Percentiles rank a stretch among this genome's conserved stretches.
Evolutionary conservation across 2,113 vertebrate genomes (phyloP).

Genomic region (Ptyas mucosa): DNA sequence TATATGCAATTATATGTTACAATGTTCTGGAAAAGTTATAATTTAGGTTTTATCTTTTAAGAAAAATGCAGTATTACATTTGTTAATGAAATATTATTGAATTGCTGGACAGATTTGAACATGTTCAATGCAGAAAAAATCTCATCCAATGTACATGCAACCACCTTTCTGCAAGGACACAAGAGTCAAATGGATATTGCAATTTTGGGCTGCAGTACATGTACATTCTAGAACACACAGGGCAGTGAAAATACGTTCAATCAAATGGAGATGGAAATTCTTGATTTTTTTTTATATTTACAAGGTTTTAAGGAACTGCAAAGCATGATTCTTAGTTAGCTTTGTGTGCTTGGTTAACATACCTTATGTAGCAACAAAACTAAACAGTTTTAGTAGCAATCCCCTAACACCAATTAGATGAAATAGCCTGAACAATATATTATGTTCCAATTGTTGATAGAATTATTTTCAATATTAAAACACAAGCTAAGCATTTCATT

Average conservation of each 20-base stretch:
- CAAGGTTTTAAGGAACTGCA: conserved; percentile 3
- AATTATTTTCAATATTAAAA: conserved; percentile 1
- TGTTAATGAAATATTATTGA: conserved; percentile 8
- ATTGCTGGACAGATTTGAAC: conserved; percentile 7
- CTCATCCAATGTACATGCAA: not conserved
- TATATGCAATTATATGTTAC: not conserved
- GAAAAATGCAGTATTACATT: not conserved
- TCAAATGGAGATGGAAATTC: not conserved
- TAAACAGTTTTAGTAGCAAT: not conserved
- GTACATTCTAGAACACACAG: not conserved
- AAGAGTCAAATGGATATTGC: conserved; percentile 25
- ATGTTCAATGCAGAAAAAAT: not conserved
- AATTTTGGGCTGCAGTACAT: conserved; percentile 34
- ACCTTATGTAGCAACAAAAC: not conserved
- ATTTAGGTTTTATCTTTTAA: not conserved
- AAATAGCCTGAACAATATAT: not conserved
- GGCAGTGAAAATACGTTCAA: not conserved
- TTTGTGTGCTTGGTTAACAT: not conserved
- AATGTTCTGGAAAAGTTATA: not conserved
- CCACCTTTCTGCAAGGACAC: conserved; percentile 25
- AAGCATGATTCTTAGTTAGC: not conserved
- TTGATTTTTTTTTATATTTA: not conserved
- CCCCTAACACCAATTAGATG: not conserved
- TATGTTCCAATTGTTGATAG: not conserved
- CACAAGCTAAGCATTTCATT: not conserved